Percentiles rank a stretch among this genome's conserved stretches.
Evolutionary conservation across 1,140 invertebrate species (phyloP).

Genomic region (Elymnias hypermnestra): DNA sequence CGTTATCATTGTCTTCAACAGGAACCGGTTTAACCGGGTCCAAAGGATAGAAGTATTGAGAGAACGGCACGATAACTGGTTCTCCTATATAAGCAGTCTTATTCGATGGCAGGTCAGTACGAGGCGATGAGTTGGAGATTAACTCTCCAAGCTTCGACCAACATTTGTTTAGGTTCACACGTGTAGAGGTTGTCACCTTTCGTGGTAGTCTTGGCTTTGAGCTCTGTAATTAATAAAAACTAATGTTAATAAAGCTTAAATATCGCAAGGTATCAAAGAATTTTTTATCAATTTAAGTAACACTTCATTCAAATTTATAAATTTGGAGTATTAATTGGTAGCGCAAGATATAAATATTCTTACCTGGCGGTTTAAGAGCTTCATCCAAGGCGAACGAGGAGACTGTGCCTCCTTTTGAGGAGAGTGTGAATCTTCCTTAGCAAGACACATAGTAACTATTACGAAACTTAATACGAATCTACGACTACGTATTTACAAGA

Average conservation of each 20-base stretch:
- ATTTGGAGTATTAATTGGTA: too few species aligned
- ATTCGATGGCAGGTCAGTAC: slow-evolving; percentile 62
- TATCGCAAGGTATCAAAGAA: too few species aligned
- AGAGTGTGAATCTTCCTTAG: slow-evolving; percentile 57
- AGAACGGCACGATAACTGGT: slow-evolving; percentile 55
- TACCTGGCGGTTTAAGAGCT: slow-evolving; percentile 70
- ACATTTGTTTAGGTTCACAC: slow-evolving; percentile 77
- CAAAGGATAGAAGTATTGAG: slow-evolving; percentile 56
- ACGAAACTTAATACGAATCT: slow-evolving; percentile 32
- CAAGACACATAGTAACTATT: slow-evolving; percentile 65
- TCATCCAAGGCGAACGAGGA: slow-evolving; percentile 68
- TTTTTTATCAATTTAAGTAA: too few species aligned
- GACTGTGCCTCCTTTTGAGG: slow-evolving; percentile 55
- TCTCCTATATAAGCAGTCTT: slow-evolving; percentile 62
- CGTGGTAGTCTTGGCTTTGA: slow-evolving; percentile 72
- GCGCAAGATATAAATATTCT: too few species aligned
- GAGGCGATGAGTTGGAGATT: slow-evolving; percentile 61
- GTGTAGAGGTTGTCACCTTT: slow-evolving; percentile 68
- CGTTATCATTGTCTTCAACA: slow-evolving; percentile 56
- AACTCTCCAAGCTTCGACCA: slow-evolving; percentile 77
- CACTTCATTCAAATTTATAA: too few species aligned
- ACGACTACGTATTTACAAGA: slow-evolving; percentile 44
- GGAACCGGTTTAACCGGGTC: slow-evolving; percentile 61
- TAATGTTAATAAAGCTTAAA: too few species aligned
- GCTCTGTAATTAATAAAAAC: slow-evolving; percentile 62